A percentile compares a stretch with the other conserved stretches of the same genome.
phyloP scores from a whole-genome alignment of 2,888 invertebrate species.

The Lepidocyrtinus sp. region DNA sequence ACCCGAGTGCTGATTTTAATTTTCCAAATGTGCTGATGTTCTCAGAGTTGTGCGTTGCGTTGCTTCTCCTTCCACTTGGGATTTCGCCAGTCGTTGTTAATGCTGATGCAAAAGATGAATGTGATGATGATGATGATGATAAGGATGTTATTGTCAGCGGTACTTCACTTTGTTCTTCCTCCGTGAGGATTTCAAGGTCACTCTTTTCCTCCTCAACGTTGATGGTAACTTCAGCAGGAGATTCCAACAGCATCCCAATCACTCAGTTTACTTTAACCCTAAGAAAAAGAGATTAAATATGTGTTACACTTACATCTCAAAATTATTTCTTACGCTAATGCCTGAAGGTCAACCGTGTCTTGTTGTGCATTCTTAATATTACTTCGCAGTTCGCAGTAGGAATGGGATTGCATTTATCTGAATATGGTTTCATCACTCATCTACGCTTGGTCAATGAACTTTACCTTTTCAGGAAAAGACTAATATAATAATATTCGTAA shows the following conservation, averaged over 20 bases:
- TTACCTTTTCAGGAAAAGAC: no score
- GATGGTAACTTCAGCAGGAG: slow-evolving; percentile 65
- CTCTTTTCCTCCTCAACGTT: slow-evolving; percentile 63
- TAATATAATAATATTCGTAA: no score
- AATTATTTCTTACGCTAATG: no score
- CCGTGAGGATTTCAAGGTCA: slow-evolving; percentile 56
- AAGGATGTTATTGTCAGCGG: slow-evolving; percentile 24
- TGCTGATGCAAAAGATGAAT: slow-evolving; percentile 34
- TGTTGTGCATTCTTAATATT: no score
- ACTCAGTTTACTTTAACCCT: slow-evolving; percentile 68
- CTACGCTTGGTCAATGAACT: no score
- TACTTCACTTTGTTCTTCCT: slow-evolving; percentile 52
- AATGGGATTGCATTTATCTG: no score
- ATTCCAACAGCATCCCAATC: slow-evolving; percentile 69
- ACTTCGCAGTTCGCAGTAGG: no score
- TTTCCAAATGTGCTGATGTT: slow-evolving; percentile 26
- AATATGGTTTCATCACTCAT: no score
- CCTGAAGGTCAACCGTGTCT: no score
- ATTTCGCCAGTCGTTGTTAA: slow-evolving; percentile 32
- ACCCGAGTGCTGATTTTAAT: slow-evolving; percentile 9
- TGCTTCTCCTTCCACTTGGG: slow-evolving; percentile 1
- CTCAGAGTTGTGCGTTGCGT: slow-evolving; percentile 34
- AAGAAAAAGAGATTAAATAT: no score
- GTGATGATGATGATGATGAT: slow-evolving; percentile 17
- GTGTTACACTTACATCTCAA: no score